Base-by-base conservation (phyloP, 2,888 invertebrate species). In the Agrypnus murinus region DNA sequence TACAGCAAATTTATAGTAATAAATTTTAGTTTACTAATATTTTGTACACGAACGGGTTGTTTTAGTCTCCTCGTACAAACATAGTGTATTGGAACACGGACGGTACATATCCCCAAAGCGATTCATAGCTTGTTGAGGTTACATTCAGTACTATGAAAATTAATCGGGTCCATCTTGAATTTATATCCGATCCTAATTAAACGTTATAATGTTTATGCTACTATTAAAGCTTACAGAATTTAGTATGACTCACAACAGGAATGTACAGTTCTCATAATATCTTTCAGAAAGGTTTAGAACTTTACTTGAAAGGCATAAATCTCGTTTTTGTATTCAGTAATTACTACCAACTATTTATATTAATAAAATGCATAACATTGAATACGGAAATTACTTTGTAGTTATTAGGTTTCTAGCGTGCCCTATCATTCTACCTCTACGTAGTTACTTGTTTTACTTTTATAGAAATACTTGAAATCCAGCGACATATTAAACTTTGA, bases 121-220 rank as follows among this genome's bases (percentile, higher is more conserved):
- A 55, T 55, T 55, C 55, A 55, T 65, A 55, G 50, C 65, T 55
- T 36, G 48, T 65, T 55, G 55, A 43, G 65, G 65, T 55, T 32
- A 53, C 36, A 65, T 55, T 38, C 40, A 65, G 34, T 40, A 36
- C 55, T 10, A 38, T 53, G 38, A 15, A 65, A 65, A 55, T 65
- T 65, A 65, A 58, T 65, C 36, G 43, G 25, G 65, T 65, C 65
- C 65, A 46, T 45, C 38, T 65, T 58, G 58, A 65, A 65, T 65
- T 65, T 65, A 65, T 58, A 58, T 65, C 55, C 65, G 43, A 45
- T 65, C 58, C 65, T 65, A 58, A 65, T 55, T 46, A 57, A 58
- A 65, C 45, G 53, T 31, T 55, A 45, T 65, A 55, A 65, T 65
- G 65, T 25, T 65, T 55, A 55, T 10, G 55, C 14, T n/a, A 55